phyloP scores from a whole-genome alignment of 2,888 invertebrate species.

The Biston betularia region DNA sequence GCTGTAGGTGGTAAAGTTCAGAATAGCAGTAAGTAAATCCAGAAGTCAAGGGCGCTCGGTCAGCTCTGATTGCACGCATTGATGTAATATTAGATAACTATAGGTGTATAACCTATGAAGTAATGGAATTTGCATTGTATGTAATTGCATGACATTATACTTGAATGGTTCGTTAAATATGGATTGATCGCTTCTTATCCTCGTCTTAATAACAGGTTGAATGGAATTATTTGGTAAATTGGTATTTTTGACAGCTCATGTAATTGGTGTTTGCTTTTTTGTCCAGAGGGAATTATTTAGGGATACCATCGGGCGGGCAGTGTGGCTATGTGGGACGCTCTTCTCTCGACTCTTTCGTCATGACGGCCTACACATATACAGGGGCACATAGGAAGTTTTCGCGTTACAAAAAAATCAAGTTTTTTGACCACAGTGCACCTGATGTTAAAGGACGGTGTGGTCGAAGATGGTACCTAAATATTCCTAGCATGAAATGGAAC shows the following conservation, averaged over 20 bases:
- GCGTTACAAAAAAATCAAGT: too few relatives aligned
- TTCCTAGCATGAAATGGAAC: too few relatives aligned
- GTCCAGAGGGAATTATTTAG: too few relatives aligned
- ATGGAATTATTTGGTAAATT: slow-evolving; percentile 6
- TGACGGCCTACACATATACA: too few relatives aligned
- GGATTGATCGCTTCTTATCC: slow-evolving; percentile 19
- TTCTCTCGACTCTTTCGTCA: too few relatives aligned
- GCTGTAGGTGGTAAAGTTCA: not conserved
- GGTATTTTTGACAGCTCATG: slow-evolving; percentile 8
- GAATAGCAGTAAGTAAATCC: not conserved
- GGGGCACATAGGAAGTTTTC: too few relatives aligned
- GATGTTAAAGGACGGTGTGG: too few relatives aligned
- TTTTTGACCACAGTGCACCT: too few relatives aligned
- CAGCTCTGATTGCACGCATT: slow-evolving; percentile 23
- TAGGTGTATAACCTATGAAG: slow-evolving; percentile 17
- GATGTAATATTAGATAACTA: slow-evolving; percentile 31
- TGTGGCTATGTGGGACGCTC: too few relatives aligned
- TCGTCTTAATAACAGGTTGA: slow-evolving; percentile 14
- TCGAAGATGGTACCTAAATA: too few relatives aligned
- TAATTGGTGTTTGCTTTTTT: not conserved
- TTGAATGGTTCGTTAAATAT: slow-evolving; percentile 32
- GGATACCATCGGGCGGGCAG: too few relatives aligned
- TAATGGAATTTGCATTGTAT: slow-evolving; percentile 26
- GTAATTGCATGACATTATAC: slow-evolving; percentile 25
- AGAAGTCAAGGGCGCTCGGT: slow-evolving; percentile 29